Base-by-base conservation (phyloP, 2,113 vertebrate species). In the Hymenochirus boettgeri region DNA sequence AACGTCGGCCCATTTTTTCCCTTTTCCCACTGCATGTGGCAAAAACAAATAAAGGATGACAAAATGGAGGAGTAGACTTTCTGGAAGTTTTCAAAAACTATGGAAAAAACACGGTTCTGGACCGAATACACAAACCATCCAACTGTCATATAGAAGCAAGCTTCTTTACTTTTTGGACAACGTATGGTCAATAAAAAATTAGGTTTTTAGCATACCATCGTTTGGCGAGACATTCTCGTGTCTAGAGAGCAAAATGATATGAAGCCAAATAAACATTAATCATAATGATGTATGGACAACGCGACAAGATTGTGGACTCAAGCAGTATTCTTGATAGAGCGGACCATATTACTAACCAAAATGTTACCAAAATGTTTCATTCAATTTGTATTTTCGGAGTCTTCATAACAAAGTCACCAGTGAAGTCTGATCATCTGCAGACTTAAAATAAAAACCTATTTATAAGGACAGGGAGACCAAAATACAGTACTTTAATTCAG, bases 101-200 rank as follows among this genome's bases (percentile, higher is more conserved):
- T 39, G 63, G 54, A 66, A 66, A 46, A 59, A 58, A 66, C 33
- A 35, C 48, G 42, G 39, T 58, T 51, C 55, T 66, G 63, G 63
- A 58, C 5, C 23, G 1, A 55, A 47, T 12, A 51, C 54, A 66
- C 46, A 58, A 8, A 5, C 24, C 63, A 37, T 42, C 57, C 63
- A 66, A 57, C 45, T 58, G 50, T 66, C 46, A 58, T 51, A 50
- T 51, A 58, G 42, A 51, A 50, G 37, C 33, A 15, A 12, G 50
- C 24, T 51, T 61, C 59, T 35, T n/a, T n/a, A n/a, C n/a, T n/a
- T 35, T 33, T 50, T 61, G 48, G 45, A 61, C 46, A 35, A 23
- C 31, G 59, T 61, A 61, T 48, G 22, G 55, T 66, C 27, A 58
- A 66, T 66, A 47, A 66, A 66, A n/a, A 66, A 66, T 66, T 50